A percentile compares a stretch with the other conserved stretches of the same genome.
phyloP scores from a whole-genome alignment of 2,888 invertebrate species.

The Andrena praecox region DNA sequence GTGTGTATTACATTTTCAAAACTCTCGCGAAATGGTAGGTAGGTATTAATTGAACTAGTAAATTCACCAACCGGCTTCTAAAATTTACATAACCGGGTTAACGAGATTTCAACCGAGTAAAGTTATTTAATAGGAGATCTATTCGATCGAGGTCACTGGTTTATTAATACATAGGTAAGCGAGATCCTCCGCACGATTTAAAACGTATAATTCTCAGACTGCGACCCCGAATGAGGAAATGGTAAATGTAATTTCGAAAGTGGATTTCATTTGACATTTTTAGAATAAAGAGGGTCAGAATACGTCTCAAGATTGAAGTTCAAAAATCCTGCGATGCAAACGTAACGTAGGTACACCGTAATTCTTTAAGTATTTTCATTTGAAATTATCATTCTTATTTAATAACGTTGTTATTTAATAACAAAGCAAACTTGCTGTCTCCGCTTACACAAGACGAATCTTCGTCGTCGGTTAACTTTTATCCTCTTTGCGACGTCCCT shows the following conservation, averaged over 20 bases:
- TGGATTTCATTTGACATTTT: no score
- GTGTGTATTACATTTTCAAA: slow-evolving; percentile 2
- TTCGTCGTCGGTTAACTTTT: slow-evolving; percentile 45
- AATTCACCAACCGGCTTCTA: not conserved
- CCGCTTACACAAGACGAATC: slow-evolving; percentile 18
- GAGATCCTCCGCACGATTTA: not conserved
- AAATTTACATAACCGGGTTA: not conserved
- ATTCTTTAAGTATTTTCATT: slow-evolving; percentile 39
- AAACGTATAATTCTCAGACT: no score
- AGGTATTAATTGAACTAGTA: not conserved
- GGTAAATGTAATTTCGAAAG: no score
- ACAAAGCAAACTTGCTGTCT: slow-evolving; percentile 21
- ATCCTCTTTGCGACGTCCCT: slow-evolving; percentile 51
- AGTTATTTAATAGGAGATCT: not conserved
- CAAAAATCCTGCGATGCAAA: not conserved
- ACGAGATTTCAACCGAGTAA: not conserved
- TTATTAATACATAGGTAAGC: not conserved
- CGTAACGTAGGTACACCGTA: not conserved
- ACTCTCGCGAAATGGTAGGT: not conserved
- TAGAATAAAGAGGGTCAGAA: no score
- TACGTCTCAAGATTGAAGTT: no score
- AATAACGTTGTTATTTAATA: slow-evolving; percentile 55
- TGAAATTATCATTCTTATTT: slow-evolving; percentile 38
- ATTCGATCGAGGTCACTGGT: not conserved
- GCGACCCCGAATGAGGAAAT: no score